Evolutionary conservation across 53 echinoderm and acorn worm species (phyloP).

Genomic region (Henricia sp.): DNA sequence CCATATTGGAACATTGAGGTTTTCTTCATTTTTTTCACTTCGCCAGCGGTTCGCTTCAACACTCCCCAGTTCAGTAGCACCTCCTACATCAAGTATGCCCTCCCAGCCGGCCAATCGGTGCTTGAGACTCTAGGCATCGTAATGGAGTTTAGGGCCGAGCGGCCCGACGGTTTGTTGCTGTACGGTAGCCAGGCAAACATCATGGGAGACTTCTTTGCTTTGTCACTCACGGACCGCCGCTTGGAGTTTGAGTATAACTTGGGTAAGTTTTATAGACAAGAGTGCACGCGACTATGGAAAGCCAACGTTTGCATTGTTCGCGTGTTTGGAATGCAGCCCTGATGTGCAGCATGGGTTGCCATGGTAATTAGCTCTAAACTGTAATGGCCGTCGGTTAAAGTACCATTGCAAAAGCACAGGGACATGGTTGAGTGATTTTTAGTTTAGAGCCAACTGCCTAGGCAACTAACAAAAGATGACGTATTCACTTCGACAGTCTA

Average conservation of each 20-base stretch:
- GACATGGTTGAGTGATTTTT: too few species aligned
- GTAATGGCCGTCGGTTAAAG: too few species aligned
- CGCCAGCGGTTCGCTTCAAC: conserved; percentile 57
- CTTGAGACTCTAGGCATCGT: conserved; percentile 59
- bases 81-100: conserved; percentile 75
- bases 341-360: too few species aligned
- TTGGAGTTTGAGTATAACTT: conserved; percentile 89
- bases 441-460: too few species aligned
- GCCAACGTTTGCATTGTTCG: too few species aligned
- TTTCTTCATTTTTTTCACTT: conserved; percentile 1
- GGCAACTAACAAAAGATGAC: too few species aligned
- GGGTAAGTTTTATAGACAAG: conserved; percentile 81
- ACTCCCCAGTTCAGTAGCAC: conserved; percentile 72
- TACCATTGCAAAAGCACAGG: too few species aligned
- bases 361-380: too few species aligned
- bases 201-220: conserved; percentile 85
- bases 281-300: too few species aligned
- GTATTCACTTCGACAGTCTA: too few species aligned
- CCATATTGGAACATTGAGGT: too few species aligned
- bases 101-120: conserved; percentile 66
- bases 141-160: conserved; percentile 75
- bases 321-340: too few species aligned
- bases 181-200: conserved; percentile 70
- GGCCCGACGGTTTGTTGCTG: conserved; percentile 73
- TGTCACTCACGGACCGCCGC: conserved; percentile 64